These are phyloP conservation scores for Daubentonia madagascariensis DNA, from an alignment of 2,113 vertebrate species.

Conservation along the genomic window DNA sequence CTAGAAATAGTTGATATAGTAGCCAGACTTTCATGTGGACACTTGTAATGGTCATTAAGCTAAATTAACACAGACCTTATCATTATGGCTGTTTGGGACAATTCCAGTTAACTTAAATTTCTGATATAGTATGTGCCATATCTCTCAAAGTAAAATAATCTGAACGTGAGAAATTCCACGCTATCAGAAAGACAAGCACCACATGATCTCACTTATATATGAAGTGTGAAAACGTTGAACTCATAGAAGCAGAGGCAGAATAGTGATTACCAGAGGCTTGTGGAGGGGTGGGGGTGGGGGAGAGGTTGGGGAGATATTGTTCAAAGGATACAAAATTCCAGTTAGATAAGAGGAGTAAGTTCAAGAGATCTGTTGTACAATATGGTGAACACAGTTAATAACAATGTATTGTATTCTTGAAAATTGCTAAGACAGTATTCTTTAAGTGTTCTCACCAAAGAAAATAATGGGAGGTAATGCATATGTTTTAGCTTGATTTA, in stretches of 20 bases:
- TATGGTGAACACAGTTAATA: not conserved
- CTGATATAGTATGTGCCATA: not conserved
- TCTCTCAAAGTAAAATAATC: constrained; percentile 31
- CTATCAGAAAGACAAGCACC: not conserved
- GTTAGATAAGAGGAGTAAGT: not conserved
- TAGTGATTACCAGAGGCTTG: not conserved
- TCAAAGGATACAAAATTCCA: not conserved
- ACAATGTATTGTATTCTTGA: not conserved
- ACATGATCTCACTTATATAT: not conserved
- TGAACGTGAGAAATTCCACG: not conserved
- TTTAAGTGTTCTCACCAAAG: not conserved
- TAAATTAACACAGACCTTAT: constrained; percentile 48
- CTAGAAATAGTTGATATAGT: not conserved
- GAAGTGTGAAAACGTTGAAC: not conserved
- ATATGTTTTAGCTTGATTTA: not conserved
- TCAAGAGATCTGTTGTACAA: not conserved
- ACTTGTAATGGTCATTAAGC: not conserved
- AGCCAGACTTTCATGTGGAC: not conserved
- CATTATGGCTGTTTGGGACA: not conserved
- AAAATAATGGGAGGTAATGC: not conserved
- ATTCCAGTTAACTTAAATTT: constrained; percentile 19
- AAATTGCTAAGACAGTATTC: not conserved
- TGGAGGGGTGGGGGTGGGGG: not conserved
- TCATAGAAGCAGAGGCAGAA: not conserved
- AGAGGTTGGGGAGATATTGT: not conserved